Conservation (phyloP, 2,797 vertebrate species). For the Cygnus olor region DNA sequence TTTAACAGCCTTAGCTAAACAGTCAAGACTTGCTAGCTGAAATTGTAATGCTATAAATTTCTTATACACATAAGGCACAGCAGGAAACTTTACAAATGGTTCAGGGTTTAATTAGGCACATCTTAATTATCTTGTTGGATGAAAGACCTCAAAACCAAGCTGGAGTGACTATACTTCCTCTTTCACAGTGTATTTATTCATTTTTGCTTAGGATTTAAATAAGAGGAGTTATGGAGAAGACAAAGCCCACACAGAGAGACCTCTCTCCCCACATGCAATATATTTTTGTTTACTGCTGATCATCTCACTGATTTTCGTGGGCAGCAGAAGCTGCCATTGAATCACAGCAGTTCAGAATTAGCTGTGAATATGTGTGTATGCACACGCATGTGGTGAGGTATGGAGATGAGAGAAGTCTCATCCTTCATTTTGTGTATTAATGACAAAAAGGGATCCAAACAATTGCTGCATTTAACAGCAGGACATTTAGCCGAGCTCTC, state of each 20-base stretch:
- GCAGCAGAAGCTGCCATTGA: background rate
- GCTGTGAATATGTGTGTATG: background rate
- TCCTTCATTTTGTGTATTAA: background rate
- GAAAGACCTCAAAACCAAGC: constrained; percentile 11
- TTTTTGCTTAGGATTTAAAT: constrained; percentile 17
- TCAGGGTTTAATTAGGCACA: background rate
- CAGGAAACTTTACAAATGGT: background rate
- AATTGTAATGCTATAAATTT: background rate
- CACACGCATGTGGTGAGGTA: background rate
- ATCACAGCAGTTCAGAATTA: background rate
- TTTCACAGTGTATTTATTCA: background rate
- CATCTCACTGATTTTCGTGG: background rate
- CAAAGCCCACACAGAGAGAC: background rate
- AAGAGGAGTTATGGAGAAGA: background rate
- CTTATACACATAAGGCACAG: background rate
- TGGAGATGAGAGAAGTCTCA: background rate
- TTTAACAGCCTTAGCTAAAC: background rate
- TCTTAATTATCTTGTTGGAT: background rate
- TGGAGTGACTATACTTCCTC: background rate
- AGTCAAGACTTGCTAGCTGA: background rate
- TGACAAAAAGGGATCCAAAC: background rate
- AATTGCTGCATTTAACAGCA: background rate
- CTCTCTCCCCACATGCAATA: background rate
- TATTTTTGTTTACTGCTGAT: background rate
- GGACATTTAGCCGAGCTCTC: background rate